Conservation (phyloP, 2,113 vertebrate genomes). For the Psephotus haematonotus region DNA sequence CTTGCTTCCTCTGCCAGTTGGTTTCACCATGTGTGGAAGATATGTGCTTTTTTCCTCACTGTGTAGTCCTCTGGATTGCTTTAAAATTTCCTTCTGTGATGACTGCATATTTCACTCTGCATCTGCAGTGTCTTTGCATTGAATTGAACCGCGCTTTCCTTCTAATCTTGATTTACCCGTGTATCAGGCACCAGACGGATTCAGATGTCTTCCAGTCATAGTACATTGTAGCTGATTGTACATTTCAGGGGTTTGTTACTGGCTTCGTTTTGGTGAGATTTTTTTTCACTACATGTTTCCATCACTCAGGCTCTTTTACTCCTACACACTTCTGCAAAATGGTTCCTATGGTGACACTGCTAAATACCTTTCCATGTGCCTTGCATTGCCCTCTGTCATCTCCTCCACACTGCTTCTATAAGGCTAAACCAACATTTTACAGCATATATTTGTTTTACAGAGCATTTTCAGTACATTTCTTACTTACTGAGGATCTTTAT, state of each 20-base stretch:
- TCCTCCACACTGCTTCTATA: neutral
- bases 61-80: neutral
- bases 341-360: slow-evolving; percentile 50
- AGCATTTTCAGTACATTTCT: neutral
- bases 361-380: neutral
- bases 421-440: neutral
- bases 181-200: neutral
- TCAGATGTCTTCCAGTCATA: neutral
- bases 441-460: neutral
- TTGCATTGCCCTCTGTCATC: slow-evolving; percentile 6
- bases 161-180: neutral
- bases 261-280: neutral
- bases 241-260: neutral
- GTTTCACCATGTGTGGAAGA: slow-evolving; percentile 37
- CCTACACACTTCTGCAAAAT: neutral
- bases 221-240: neutral
- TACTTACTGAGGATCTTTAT: neutral
- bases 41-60: slow-evolving; percentile 31
- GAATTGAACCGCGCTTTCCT: neutral
- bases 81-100: slow-evolving; percentile 14
- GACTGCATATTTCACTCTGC: slow-evolving; percentile 1
- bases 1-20: slow-evolving; percentile 24
- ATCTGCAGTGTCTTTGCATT: neutral
- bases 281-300: neutral
- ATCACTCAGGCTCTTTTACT: neutral